phyloP scores from a whole-genome alignment of 2,113 vertebrate species.

The Nanger granti region DNA sequence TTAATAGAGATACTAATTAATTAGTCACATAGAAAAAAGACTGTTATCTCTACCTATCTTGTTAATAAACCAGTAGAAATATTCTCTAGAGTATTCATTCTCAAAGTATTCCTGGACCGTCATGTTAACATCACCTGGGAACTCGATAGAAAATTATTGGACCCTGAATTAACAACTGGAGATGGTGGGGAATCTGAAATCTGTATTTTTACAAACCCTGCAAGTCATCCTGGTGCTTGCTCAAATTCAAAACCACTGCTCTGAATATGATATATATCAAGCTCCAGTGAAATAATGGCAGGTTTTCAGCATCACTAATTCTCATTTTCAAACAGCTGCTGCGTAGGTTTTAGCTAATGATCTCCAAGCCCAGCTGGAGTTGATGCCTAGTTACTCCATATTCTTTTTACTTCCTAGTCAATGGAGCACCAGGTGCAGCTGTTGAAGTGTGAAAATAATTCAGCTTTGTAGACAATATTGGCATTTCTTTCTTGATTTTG shows the following conservation, averaged over 20 bases:
- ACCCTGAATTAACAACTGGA: background rate
- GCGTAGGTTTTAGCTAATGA: constrained; percentile 68
- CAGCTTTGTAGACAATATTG: constrained; percentile 53
- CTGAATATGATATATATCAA: background rate
- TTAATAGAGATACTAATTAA: background rate
- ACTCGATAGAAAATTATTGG: background rate
- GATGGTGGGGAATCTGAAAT: background rate
- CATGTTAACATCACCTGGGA: background rate
- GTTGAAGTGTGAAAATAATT: constrained; percentile 66
- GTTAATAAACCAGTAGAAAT: background rate
- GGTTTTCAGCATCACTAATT: constrained; percentile 62
- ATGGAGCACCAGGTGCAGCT: constrained; percentile 54
- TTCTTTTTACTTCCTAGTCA: constrained; percentile 58
- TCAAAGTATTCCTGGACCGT: background rate
- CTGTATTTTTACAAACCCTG: constrained; percentile 25
- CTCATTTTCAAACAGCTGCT: constrained; percentile 72
- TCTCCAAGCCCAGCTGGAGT: constrained; percentile 65
- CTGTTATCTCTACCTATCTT: background rate
- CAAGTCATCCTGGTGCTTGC: background rate
- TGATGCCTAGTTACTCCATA: constrained; percentile 50
- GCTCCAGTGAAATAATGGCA: constrained; percentile 56
- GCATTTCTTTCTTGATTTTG: constrained; percentile 58
- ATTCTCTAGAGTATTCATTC: background rate
- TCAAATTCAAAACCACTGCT: background rate
- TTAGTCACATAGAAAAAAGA: background rate